Base-by-base conservation (phyloP, 2,113 vertebrate genomes). In the Nannobrachium achirus region DNA sequence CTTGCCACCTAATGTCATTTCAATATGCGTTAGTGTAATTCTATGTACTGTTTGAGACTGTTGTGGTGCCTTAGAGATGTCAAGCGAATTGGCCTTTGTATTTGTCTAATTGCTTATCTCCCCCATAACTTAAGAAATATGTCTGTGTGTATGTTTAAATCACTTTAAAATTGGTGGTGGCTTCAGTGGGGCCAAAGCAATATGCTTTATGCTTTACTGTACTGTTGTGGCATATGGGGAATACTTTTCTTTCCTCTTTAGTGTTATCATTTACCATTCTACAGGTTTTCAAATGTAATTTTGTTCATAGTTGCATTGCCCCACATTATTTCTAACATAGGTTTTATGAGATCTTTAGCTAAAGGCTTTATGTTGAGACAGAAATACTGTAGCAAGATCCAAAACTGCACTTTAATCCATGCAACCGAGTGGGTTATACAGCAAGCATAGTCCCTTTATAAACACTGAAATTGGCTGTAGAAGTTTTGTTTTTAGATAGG, bases 1-100 rank as follows among this genome's bases (percentile, higher is more conserved):
- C 62, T 52, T 48, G 19, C 15, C 59, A 48, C 19, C 25, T 49
- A 14, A 62, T 62, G 42, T 48, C 19, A 25, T 61, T 56, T 14
- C 6, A 57, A 38, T 39, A 57, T 57, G 55, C 39, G 8, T 14
- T n/a, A 13, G 8, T 25, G 14, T 44, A 38, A 8, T 18, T 7
- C 9, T 51, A 9, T 39, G 6, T 10, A 33, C 0, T 6, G 66
- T 18, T 8, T 11, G 4, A 57, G 66, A 45, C 11, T 46, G 40
- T 53, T 6, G 49, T 63, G 59, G 69, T 86, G 86, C 83, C 83
- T 84, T 88, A 75, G 73, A 71, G n/a, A 49, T 42, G 14, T 48
- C 16, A 1, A 41, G 33, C 3, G 44, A 71, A 56, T 71, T 19
- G 13, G 40, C 6, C 10, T 20, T 15, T 10, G 8, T 67, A 10